Conservation (phyloP, 1,140 invertebrate species). For the Dendrolimus punctatus region DNA sequence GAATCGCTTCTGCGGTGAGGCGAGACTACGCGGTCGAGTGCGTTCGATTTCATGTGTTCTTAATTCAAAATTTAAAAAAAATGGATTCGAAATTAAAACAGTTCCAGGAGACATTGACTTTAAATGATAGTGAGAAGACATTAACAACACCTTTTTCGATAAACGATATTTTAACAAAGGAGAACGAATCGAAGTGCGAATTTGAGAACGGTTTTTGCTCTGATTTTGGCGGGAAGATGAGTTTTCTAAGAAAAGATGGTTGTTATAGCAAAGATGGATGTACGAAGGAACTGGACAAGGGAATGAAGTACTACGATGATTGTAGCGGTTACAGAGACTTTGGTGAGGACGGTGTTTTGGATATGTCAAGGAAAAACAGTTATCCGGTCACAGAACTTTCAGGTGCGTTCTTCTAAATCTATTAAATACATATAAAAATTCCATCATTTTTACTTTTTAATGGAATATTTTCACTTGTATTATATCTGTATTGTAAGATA, state of each 20-base stretch:
- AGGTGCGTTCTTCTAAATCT: constrained; percentile 27
- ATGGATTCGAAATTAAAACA: constrained; percentile 60
- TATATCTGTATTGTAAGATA: too few relatives aligned
- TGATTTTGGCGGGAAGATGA: constrained; percentile 45
- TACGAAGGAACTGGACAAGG: constrained; percentile 40
- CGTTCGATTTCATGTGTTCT: constrained; percentile 36
- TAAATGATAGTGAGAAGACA: constrained; percentile 58
- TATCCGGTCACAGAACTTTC: constrained; percentile 62
- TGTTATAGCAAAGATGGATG: constrained; percentile 32
- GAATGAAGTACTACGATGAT: constrained; percentile 59
- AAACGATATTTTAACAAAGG: constrained; percentile 80
- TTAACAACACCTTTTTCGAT: constrained; percentile 81
- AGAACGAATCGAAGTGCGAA: constrained; percentile 53
- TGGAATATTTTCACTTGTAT: too few relatives aligned
- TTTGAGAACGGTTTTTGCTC: constrained; percentile 58
- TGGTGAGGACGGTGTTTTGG: constrained; percentile 49
- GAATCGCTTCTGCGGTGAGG: constrained; percentile 61
- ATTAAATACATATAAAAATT: constrained; percentile 3
- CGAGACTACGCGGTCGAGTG: constrained; percentile 36
- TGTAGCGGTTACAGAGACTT: constrained; percentile 47
- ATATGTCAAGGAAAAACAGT: constrained; percentile 57
- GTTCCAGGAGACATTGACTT: constrained; percentile 38
- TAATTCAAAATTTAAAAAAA: constrained; percentile 24
- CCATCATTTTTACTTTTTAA: too few relatives aligned
- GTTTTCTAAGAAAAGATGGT: constrained; percentile 35